A percentile compares a stretch with the other conserved stretches of the same genome.
These are phyloP conservation scores for Aradophagus sp. DNA, from an alignment of 1,140 invertebrate genomes.

Conservation along the genomic window DNA sequence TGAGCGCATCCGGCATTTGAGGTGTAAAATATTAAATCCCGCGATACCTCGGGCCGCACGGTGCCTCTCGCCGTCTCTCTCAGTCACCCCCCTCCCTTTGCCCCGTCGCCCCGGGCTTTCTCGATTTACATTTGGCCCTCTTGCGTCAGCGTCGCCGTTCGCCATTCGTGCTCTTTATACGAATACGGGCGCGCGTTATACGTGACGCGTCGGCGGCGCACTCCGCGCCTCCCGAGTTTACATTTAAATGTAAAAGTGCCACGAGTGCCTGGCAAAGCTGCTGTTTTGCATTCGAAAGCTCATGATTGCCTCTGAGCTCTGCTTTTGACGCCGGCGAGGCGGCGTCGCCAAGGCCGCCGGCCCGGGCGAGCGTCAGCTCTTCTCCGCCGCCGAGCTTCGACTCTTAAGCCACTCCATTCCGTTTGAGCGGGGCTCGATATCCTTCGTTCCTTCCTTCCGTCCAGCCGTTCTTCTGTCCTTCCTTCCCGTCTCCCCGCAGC, in stretches of 20 bases:
- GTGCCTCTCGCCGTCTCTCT: constrained; percentile 49
- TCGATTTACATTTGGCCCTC: constrained; percentile 55
- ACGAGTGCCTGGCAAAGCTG: constrained; percentile 68
- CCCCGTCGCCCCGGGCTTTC: too few relatives aligned
- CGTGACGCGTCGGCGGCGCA: constrained; percentile 51
- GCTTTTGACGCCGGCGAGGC: constrained; percentile 69
- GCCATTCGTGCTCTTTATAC: constrained; percentile 55
- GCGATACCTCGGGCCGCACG: constrained; percentile 50
- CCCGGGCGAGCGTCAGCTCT: not conserved
- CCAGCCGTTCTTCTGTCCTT: too few relatives aligned
- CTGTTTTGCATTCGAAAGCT: constrained; percentile 77
- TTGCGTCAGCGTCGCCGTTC: constrained; percentile 47
- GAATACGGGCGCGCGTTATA: constrained; percentile 58
- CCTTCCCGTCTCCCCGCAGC: too few relatives aligned
- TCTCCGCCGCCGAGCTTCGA: constrained; percentile 20
- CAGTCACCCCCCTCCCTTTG: too few relatives aligned
- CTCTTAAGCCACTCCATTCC: constrained; percentile 48
- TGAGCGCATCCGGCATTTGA: constrained; percentile 67
- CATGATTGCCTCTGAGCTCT: constrained; percentile 76
- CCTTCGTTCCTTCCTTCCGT: constrained; percentile 43
- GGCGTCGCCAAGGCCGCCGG: constrained; percentile 32
- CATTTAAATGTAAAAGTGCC: constrained; percentile 76
- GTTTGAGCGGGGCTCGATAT: constrained; percentile 45
- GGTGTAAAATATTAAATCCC: constrained; percentile 75
- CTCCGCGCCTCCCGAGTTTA: constrained; percentile 74